Evolutionary conservation across 2,888 invertebrate species (phyloP).

Genomic region (Oxyteleia sp.): DNA sequence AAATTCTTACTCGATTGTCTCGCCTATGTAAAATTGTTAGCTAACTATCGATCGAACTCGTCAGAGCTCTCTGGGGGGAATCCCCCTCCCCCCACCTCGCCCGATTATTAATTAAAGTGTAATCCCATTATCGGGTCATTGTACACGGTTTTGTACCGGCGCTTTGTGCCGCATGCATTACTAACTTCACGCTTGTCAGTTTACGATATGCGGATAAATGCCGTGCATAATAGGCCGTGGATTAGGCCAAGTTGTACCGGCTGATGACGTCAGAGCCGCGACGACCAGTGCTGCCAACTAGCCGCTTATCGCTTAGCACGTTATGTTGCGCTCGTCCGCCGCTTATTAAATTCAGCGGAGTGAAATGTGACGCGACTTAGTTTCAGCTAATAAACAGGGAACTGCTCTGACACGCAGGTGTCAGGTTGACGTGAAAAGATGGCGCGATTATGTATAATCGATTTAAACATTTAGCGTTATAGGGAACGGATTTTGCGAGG

Average conservation of each 20-base stretch:
- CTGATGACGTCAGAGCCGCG: conserved; percentile 26
- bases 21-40: no score
- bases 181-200: conserved; percentile 43
- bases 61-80: no score
- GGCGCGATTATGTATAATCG: no score
- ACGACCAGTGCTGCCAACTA: conserved; percentile 29
- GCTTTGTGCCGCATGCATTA: conserved; percentile 33
- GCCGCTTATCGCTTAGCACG: conserved; percentile 7
- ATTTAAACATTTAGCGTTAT: no score
- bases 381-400: no score
- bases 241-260: conserved; percentile 32
- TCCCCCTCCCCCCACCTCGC: neutral
- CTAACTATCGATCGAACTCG: no score
- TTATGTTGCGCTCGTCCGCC: neutral
- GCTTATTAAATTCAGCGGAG: conserved; percentile 2
- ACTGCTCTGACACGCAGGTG: no score
- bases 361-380: no score
- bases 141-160: conserved; percentile 17
- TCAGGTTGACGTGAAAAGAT: no score
- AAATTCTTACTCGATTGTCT: no score
- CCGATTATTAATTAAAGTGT: conserved; percentile 41
- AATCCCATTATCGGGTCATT: conserved; percentile 38
- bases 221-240: conserved; percentile 21
- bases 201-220: conserved; percentile 38
- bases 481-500: no score